Evolutionary conservation across 2,113 vertebrate species (phyloP).

Genomic region (Elephas maximus): DNA sequence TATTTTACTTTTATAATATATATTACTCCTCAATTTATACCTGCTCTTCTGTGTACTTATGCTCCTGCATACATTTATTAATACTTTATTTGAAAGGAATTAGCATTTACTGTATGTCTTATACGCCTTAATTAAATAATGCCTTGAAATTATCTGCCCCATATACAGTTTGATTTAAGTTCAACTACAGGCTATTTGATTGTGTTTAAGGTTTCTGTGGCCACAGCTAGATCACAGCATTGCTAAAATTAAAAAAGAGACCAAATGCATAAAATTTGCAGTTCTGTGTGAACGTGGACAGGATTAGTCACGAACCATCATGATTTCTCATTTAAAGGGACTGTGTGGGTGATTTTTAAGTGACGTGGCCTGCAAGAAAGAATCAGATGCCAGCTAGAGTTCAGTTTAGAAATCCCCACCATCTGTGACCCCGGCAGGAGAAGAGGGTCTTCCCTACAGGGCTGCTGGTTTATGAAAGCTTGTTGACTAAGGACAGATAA

Average conservation of each 20-base stretch:
- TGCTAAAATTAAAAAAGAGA: conserved; percentile 83
- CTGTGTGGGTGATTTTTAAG: conserved; percentile 67
- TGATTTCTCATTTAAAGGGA: conserved; percentile 72
- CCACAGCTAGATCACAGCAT: conserved; percentile 73
- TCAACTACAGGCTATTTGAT: conserved; percentile 62
- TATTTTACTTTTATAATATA: conserved; percentile 66
- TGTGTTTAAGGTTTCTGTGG: conserved; percentile 73
- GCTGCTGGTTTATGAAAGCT: conserved; percentile 58
- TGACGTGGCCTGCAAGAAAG: conserved; percentile 52
- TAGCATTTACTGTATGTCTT: conserved; percentile 38
- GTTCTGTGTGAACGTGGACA: conserved; percentile 75
- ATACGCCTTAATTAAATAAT: conserved; percentile 38
- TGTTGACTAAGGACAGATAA: conserved; percentile 57
- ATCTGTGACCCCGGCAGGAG: conserved; percentile 56
- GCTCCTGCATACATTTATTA: conserved; percentile 10
- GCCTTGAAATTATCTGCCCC: conserved; percentile 49
- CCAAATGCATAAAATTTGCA: conserved; percentile 77
- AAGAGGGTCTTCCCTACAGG: conserved; percentile 46
- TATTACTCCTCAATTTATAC: conserved; percentile 49
- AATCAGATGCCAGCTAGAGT: conserved; percentile 62
- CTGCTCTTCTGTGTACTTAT: conserved; percentile 24
- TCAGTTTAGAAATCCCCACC: conserved; percentile 62
- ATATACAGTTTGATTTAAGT: conserved; percentile 44
- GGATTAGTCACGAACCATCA: conserved; percentile 69
- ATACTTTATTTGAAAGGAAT: conserved; percentile 61